phyloP scores from a whole-genome alignment of 2,113 vertebrate genomes.

The Protobothrops flavoviridis region DNA sequence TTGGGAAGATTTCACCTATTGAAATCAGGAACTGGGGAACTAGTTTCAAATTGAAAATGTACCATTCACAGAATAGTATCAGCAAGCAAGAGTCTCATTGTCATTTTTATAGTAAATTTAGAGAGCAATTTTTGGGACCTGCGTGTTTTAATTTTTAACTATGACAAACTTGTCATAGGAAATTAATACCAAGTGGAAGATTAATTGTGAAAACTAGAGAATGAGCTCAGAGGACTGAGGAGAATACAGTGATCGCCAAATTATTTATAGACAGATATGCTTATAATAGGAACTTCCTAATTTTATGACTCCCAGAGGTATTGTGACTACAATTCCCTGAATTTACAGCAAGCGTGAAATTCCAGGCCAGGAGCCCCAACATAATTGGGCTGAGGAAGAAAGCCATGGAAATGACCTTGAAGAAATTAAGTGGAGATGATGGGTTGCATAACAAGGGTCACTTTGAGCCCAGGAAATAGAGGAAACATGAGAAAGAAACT shows the following conservation, averaged over 20 bases:
- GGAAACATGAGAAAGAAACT: neutral
- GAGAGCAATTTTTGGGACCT: neutral
- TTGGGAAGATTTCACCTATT: neutral
- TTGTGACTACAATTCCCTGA: neutral
- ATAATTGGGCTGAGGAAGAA: neutral
- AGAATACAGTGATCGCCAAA: neutral
- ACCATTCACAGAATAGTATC: neutral
- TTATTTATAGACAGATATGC: neutral
- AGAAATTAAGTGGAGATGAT: neutral
- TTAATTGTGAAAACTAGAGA: neutral
- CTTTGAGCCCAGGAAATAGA: neutral
- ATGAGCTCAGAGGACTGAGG: neutral
- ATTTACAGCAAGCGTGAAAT: neutral
- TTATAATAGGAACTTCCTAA: neutral
- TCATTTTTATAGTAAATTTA: neutral
- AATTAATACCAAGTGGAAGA: neutral
- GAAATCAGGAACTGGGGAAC: neutral
- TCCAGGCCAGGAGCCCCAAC: neutral
- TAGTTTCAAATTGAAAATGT: neutral
- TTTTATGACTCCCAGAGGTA: neutral
- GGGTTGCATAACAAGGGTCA: neutral
- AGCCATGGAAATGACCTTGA: neutral
- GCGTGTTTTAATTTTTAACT: neutral
- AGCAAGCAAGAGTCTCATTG: neutral
- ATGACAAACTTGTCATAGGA: neutral